Percentiles rank a stretch among this genome's conserved stretches.
These are phyloP conservation scores for Diplogasteroides magnus DNA, from an alignment of 1,140 invertebrate genomes.

Conservation along the genomic window DNA sequence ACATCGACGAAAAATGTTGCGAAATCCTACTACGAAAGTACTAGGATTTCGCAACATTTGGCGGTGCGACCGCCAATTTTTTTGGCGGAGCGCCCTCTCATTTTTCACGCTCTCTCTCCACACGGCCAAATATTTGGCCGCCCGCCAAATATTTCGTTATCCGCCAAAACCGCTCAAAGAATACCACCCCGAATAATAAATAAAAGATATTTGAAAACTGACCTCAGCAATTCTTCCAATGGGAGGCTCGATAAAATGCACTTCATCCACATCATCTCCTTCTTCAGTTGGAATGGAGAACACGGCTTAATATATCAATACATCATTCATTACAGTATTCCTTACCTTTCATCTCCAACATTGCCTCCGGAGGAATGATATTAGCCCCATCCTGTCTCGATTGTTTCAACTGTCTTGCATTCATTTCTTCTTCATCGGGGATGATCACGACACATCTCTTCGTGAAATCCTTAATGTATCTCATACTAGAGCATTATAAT, in stretches of 20 bases:
- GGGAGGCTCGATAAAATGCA: constrained; percentile 46
- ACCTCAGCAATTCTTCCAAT: constrained; percentile 40
- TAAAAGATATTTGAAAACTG: too few species aligned
- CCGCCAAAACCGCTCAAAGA: too few species aligned
- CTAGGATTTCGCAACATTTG: too few species aligned
- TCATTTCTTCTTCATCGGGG: constrained; percentile 31
- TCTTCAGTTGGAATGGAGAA: constrained; percentile 44
- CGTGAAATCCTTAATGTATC: not conserved
- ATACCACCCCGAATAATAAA: too few species aligned
- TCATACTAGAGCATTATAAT: not conserved
- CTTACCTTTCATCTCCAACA: constrained; percentile 49
- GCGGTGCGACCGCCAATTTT: too few species aligned
- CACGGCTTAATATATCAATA: constrained; percentile 35
- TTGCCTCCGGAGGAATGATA: constrained; percentile 44
- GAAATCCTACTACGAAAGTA: too few species aligned
- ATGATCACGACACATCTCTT: constrained; percentile 47
- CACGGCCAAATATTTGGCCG: too few species aligned
- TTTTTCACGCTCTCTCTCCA: too few species aligned
- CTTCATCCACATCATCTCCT: constrained; percentile 43
- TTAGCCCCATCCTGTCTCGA: constrained; percentile 24
- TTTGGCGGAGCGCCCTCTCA: too few species aligned
- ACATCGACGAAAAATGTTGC: too few species aligned
- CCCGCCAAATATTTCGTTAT: too few species aligned
- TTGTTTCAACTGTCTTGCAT: constrained; percentile 20
- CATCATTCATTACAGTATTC: not conserved